Evolutionary conservation across 2,113 vertebrate genomes (phyloP).

Genomic region (Hydropotes inermis): DNA sequence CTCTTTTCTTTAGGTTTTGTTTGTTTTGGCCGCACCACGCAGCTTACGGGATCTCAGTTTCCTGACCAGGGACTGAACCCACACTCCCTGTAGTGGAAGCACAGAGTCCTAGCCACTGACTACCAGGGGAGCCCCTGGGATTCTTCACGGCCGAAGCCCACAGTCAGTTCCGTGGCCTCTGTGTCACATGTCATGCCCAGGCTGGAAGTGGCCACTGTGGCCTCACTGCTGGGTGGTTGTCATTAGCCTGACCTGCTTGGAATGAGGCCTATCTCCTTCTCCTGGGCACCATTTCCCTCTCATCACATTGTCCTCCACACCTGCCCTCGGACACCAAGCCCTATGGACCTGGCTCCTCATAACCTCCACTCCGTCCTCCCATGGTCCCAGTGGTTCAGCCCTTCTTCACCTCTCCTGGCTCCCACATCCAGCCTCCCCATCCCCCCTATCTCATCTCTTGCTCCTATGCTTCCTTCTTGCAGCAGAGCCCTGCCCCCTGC

Average conservation of each 20-base stretch:
- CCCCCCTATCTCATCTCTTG: neutral
- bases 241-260: neutral
- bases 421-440: neutral
- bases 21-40: neutral
- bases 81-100: neutral
- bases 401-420: neutral
- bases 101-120: neutral
- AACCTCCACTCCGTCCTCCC: neutral
- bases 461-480: neutral
- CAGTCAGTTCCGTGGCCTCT: neutral
- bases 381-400: neutral
- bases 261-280: accelerated
- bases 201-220: neutral
- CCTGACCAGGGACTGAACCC: neutral
- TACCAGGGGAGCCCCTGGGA: neutral
- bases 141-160: neutral
- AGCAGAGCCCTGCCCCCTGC: neutral
- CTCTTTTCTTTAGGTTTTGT: neutral
- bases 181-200: accelerated
- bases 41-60: neutral
- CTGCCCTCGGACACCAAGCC: neutral
- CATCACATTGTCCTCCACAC: neutral
- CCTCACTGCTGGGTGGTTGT: neutral
- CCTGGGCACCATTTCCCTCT: neutral
- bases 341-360: neutral